Base-by-base conservation (phyloP, 37 sponge, comb jelly and placozoan genomes). In the Theonella swinhoei region DNA sequence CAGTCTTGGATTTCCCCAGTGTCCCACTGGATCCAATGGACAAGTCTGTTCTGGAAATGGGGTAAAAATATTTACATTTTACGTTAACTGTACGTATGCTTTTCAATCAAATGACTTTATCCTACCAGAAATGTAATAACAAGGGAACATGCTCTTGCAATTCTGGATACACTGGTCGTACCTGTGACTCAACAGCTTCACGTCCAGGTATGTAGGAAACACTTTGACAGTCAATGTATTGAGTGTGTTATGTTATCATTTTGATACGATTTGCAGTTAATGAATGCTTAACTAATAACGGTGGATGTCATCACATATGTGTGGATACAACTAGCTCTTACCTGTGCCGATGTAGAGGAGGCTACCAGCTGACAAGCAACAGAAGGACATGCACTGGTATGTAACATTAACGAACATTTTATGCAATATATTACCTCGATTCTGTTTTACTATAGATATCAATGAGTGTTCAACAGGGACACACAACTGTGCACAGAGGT, bases 101-200 rank as follows among this genome's bases (percentile, higher is more conserved):
- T n/a, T n/a, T n/a, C n/a, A n/a, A n/a, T n/a, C n/a, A n/a, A n/a
- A n/a, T n/a, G n/a, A n/a, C n/a, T n/a, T n/a, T n/a, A n/a, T n/a
- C n/a, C n/a, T n/a, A n/a, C n/a, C n/a, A 91, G 91, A 60, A 37
- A 1, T 91, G 92, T 32, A 87, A 75, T 28, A 83, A 83, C 31
- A 40, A 31, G 33, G 76, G 84, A 1, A 20, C 29, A 14, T 91
- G 92, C 36, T 79, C 88, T 19, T 91, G 92, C 59, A 75, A 76
- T 75, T 71, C 24, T 41, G 88, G 92, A 23, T 91, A 73, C 30
- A 68, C 37, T 36, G 92, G 92, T 22, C 26, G 70, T 59, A 36
- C 54, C 24, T 90, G 91, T 60, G n/a, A 76, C n/a, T 42, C 74
- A 4, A 24, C 67, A 7, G 32, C 29, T 36, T 43, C 78, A 2